Base-by-base conservation (phyloP, 2,888 invertebrate species). In the Rugalucina vietnamica region DNA sequence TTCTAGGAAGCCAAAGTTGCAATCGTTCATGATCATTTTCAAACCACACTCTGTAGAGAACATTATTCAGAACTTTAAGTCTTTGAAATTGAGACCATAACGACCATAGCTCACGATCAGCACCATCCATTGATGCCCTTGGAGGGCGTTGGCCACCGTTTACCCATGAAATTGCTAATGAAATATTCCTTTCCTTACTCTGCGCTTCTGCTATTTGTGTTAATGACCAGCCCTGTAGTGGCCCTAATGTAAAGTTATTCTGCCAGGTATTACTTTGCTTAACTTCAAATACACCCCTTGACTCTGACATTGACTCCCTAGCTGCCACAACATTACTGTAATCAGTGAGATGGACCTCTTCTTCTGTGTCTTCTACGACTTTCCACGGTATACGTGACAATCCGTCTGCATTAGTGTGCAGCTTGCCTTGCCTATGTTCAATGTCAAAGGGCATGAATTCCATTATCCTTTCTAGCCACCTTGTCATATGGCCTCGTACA, bases 161-260 rank as follows among this genome's bases (percentile, higher is more conserved):
- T 34, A 74, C 34, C 74, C 50, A 50, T 54, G 36, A 37, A 36
- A 70, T 70, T n/a, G 70, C 39, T 21, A 36, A 36, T 50, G 49
- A 50, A n/a, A 74, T 54, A 49, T 54, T 57, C 27, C 24, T 2
- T 21, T 74, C 74, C 18, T 49, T 34, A n/a, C 54, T 29, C 12
- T 74, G 74, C 5, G 73, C 73, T 27, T 27, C 24, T 21, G 34
- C 29, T 3, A 73, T 43, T n/a, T 73, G 43, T 18, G 50, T 32
- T 24, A 29, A 34, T 18, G 49, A 49, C 27, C 43, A 74, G 12
- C 74, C 74, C 34, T 74, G 18, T 49, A 74, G 36, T 24, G 54
- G 74, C 54, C 74, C 74, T 24, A 27, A 49, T 34, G 50, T 49
- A 50, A 39, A 72, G 72, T 72, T 72, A 72, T 72, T 21, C 18